Base-by-base conservation (phyloP, 1,140 invertebrate genomes). In the Drosophila pachea region DNA sequence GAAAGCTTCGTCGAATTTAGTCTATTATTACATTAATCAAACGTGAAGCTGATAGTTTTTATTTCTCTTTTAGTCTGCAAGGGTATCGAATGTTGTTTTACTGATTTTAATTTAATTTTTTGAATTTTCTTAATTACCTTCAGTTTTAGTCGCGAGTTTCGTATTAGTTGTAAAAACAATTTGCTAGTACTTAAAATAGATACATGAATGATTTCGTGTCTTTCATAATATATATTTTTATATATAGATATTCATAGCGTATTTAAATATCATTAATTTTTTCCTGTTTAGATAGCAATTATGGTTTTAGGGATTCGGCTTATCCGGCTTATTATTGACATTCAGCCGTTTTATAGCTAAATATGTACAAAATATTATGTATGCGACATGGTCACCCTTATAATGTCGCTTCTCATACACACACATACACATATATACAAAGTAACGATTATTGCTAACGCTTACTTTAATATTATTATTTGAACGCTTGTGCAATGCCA, bases 291-390 rank as follows among this genome's bases (percentile, higher is more conserved):
- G 16, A 40, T 58, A 31, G 22, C 22, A 22, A 22, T 40, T 56
- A 2, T 43, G 0, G 12, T 36, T 74, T 52, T 40, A 66, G 61
- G 67, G 67, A 7, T 72, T 62, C 52, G 38, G 8, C 35, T 61
- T 29, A 38, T 47, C 63, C 49, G 14, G 6, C 32, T 61, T 16
- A 35, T 53, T 43, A 8, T 42, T 4, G 14, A 14, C 12, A 14
- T 32, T 56, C 43, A 47, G 31, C 31, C 42, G 38, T 49, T 73
- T 70, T 72, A 78, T 69, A 61, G 52, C 52, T 56, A 50, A 68
- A 31, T 73, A 55, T 70, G 49, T 64, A 77, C 52, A 78, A 63
- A 64, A 73, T 78, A 82, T 84, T 70, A 75, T 78, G 78, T 82
- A 82, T 84, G 69, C 78, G 79, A 73, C 75, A 66, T 67, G 79